A percentile compares a stretch with the other conserved stretches of the same genome.
Conservation (phyloP, 2,888 invertebrate genomes). For the Nipponacmea schrenckii region DNA sequence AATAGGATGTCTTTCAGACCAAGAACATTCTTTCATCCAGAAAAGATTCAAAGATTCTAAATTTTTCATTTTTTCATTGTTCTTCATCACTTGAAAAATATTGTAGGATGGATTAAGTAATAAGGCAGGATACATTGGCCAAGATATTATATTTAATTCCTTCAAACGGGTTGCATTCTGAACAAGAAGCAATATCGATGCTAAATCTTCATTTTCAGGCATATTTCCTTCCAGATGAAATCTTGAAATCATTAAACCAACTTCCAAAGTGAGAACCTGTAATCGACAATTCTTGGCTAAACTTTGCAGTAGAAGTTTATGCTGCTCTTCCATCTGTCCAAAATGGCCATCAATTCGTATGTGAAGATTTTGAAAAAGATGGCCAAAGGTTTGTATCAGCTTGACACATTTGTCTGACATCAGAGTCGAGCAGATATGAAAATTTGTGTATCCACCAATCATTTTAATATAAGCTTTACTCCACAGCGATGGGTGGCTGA, state of each 20-base stretch:
- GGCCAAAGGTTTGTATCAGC: conserved; percentile 48
- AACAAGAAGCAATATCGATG: conserved; percentile 42
- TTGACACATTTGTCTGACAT: conserved; percentile 18
- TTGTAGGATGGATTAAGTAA: conserved; percentile 33
- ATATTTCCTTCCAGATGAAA: conserved; percentile 32
- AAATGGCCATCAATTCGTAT: conserved; percentile 44
- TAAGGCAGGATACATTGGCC: conserved; percentile 50
- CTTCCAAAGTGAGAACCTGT: conserved; percentile 49
- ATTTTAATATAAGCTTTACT: conserved; percentile 40
- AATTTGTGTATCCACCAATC: conserved; percentile 25
- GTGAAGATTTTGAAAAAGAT: conserved; percentile 52
- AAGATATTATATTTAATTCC: conserved; percentile 44
- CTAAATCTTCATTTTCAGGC: conserved; percentile 36
- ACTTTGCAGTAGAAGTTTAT: conserved; percentile 37
- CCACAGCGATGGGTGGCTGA: conserved; percentile 58
- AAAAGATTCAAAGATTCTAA: conserved; percentile 51
- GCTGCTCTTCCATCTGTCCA: conserved; percentile 35
- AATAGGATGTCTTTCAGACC: conserved; percentile 49
- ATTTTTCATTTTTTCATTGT: conserved; percentile 44
- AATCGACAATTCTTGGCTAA: conserved; percentile 48
- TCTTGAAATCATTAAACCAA: conserved; percentile 41
- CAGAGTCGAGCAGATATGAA: conserved; percentile 16
- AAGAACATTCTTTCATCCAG: conserved; percentile 42
- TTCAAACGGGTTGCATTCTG: conserved; percentile 47
- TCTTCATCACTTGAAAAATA: conserved; percentile 45